Base-by-base conservation (phyloP, 2,797 vertebrate species). In the Channallabes apus region DNA sequence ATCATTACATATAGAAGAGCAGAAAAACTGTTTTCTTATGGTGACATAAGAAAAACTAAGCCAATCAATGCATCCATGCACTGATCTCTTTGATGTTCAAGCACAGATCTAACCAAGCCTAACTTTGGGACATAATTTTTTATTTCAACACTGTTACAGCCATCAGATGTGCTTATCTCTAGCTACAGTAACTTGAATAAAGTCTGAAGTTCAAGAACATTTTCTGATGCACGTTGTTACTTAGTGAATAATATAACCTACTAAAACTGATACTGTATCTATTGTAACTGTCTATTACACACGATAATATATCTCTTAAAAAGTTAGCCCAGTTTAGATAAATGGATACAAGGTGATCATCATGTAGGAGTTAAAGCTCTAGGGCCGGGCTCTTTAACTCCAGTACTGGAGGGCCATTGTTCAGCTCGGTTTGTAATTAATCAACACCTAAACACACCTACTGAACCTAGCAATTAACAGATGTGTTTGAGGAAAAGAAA, bases 191-290 rank as follows among this genome's bases (percentile, higher is more conserved):
- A 29, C 79, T 20, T 56, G 76, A 79, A 11, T 67, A 81, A 82
- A 87, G 87, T 84, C 69, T 86, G 71, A 82, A 82, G 80, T 82
- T 72, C 65, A 78, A 62, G 32, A 56, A 80, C 69, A 72, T 72
- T 71, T 77, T 80, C 61, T 29, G 56, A 82, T 75, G 56, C 71
- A 85, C 82, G 81, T 71, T 80, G 88, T 38, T 79, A 54, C 68
- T 51, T 79, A 29, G 61, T 58, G 68, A 75, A 67, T 64, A 29
- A 18, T n/a, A 81, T 81, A 32, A 56, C 46, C 35, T 58, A 73
- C 38, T 61, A 24, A 78, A 82, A 46, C 29, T 76, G 46, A 85
- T 76, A 73, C 20, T 75, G 27, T 18, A 46, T 58, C 18, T 59
- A 65, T 29, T 80, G n/a, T n/a, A 80, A 80, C 38, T 46, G 35